These are phyloP conservation scores for Cladorhizidae sp. DNA, from an alignment of 37 sponge, comb jelly and placozoan genomes.

Conservation along the genomic window DNA sequence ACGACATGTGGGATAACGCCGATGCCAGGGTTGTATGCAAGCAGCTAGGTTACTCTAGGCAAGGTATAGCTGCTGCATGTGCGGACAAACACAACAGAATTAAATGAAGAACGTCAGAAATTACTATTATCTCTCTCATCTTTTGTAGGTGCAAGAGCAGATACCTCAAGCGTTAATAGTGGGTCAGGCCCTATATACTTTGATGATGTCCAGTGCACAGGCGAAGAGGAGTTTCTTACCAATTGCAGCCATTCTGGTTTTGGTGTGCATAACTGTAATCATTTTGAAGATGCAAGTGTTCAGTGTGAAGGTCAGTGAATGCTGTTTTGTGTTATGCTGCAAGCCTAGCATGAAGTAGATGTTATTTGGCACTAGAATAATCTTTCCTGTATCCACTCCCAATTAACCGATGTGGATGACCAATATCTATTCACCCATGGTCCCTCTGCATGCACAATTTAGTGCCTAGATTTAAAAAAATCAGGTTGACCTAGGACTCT, in stretches of 20 bases:
- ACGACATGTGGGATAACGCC: slow-evolving; percentile 20
- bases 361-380: no score
- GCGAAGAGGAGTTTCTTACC: slow-evolving; percentile 8
- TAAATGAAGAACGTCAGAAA: no score
- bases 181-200: slow-evolving; percentile 17
- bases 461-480: no score
- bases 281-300: slow-evolving; percentile 53
- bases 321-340: background rate
- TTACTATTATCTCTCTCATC: no score
- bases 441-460: no score
- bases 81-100: no score
- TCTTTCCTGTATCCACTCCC: no score
- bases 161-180: background rate
- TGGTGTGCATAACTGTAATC: slow-evolving; percentile 22
- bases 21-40: slow-evolving; percentile 39
- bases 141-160: background rate
- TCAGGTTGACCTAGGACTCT: no score
- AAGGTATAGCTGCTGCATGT: background rate
- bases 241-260: slow-evolving; percentile 1
- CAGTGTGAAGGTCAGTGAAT: slow-evolving; percentile 22
- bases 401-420: no score
- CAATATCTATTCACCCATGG: no score
- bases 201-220: slow-evolving; percentile 39
- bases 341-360: no score
- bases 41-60: slow-evolving; percentile 12